Percentiles rank a stretch among this genome's conserved stretches.
These are phyloP conservation scores for Eretmodus cyanostictus DNA, from an alignment of 2,113 vertebrate species.

Conservation along the genomic window DNA sequence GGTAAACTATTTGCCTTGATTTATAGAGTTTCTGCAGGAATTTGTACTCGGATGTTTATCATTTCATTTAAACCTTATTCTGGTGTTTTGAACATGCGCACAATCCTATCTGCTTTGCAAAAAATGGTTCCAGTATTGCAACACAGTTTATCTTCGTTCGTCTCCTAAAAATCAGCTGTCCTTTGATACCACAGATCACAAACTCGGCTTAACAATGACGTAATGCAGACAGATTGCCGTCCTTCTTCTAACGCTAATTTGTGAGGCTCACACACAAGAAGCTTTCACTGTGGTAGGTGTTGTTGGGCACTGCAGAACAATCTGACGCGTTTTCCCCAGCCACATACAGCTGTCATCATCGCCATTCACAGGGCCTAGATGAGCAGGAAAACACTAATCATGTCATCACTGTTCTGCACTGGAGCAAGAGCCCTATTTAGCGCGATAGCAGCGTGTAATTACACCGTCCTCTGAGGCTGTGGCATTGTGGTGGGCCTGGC, in stretches of 20 bases:
- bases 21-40: not conserved
- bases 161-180: not conserved
- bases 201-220: not conserved
- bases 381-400: conserved; percentile 58
- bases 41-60: not conserved
- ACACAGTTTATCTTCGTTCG: conserved; percentile 1
- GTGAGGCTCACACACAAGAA: not conserved
- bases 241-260: not conserved
- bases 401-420: conserved; percentile 45
- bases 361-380: conserved; percentile 26
- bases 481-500: conserved; percentile 26
- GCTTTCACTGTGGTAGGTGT: conserved; percentile 18
- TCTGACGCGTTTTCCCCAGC: not conserved
- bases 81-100: not conserved
- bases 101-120: not conserved
- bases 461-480: conserved; percentile 41
- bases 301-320: conserved; percentile 30
- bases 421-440: conserved; percentile 43
- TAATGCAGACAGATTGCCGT: not conserved
- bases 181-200: not conserved
- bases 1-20: not conserved
- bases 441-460: conserved; percentile 57
- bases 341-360: conserved; percentile 52
- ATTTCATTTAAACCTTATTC: not conserved
- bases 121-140: not conserved